phyloP scores from a whole-genome alignment of 1,140 invertebrate genomes.

The Delia radicum region DNA sequence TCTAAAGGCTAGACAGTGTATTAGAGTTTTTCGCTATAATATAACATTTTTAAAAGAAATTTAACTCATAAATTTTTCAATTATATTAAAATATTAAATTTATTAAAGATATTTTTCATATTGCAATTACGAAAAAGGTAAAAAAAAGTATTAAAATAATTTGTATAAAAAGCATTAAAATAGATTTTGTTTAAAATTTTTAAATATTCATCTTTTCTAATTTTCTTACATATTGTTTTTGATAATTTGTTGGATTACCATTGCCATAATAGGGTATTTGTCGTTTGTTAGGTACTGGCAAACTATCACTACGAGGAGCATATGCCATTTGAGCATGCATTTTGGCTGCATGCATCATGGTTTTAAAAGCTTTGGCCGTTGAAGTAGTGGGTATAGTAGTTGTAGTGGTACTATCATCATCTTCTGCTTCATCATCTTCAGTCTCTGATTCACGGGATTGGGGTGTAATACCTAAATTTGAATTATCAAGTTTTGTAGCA shows the following conservation, averaged over 20 bases:
- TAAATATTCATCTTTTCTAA: neutral
- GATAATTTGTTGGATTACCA: neutral
- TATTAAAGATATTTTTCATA: too few species aligned
- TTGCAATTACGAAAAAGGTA: too few species aligned
- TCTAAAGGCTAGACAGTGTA: too few species aligned
- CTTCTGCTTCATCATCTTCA: neutral
- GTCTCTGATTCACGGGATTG: neutral
- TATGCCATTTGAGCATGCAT: neutral
- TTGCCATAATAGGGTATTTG: neutral
- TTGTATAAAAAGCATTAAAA: neutral
- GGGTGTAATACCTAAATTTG: too few species aligned
- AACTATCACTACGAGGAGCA: neutral
- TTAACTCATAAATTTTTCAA: too few species aligned
- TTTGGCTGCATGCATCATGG: neutral
- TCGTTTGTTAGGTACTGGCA: neutral
- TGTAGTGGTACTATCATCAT: neutral
- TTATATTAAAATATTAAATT: too few species aligned
- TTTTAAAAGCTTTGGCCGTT: neutral
- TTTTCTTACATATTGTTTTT: neutral
- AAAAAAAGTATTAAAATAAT: too few species aligned
- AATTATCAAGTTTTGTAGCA: neutral
- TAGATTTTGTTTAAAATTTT: neutral
- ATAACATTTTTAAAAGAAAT: too few species aligned
- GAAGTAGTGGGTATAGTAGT: neutral
- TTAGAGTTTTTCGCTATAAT: too few species aligned